Evolutionary conservation across 2,888 invertebrate genomes (phyloP).

Genomic region (Heliconius charithonia): DNA sequence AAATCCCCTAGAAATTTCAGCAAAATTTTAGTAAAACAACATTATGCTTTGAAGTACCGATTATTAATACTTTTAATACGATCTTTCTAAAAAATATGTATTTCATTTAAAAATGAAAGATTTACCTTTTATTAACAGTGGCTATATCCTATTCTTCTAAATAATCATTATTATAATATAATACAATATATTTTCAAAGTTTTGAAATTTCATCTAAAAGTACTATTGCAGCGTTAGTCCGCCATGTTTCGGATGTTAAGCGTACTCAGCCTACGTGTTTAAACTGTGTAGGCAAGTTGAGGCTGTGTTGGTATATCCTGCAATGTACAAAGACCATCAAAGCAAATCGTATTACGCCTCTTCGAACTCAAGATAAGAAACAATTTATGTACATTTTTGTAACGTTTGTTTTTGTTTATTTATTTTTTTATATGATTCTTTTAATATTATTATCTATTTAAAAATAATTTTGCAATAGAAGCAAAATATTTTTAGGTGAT

Average conservation of each 20-base stretch:
- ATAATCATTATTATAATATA: too few species aligned
- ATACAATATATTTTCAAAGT: neutral
- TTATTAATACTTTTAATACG: neutral
- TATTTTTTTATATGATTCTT: too few species aligned
- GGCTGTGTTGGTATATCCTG: constrained; percentile 30
- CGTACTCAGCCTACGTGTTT: constrained; percentile 40
- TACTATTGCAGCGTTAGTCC: constrained; percentile 40
- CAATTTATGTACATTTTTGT: neutral
- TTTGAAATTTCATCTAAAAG: constrained; percentile 40
- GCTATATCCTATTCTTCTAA: too few species aligned
- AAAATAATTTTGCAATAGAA: too few species aligned
- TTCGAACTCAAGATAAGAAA: constrained; percentile 5
- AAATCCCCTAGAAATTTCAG: too few species aligned
- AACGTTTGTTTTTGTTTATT: too few species aligned
- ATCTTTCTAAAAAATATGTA: too few species aligned
- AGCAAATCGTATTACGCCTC: constrained; percentile 21
- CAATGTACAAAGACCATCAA: constrained; percentile 10
- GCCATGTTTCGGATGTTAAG: constrained; percentile 43
- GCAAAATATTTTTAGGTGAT: too few species aligned
- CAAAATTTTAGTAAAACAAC: too few species aligned
- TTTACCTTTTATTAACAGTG: too few species aligned
- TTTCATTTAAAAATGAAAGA: too few species aligned
- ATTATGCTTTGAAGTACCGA: neutral
- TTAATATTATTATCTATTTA: neutral
- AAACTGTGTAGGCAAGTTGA: constrained; percentile 38